Conservation (phyloP, 2,888 invertebrate species). For the Catocala sponsa region DNA sequence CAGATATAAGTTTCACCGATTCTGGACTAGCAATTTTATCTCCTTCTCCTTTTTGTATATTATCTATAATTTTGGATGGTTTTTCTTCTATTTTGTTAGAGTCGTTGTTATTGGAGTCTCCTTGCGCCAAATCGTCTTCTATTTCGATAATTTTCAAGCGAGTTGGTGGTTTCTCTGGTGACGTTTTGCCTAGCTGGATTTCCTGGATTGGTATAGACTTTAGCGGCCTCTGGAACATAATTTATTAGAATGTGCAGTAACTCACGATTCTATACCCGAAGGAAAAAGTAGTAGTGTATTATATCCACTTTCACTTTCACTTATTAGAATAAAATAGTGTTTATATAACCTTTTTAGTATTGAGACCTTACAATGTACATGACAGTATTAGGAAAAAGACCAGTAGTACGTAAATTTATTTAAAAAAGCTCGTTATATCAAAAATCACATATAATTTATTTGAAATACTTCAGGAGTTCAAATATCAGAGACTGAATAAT, state of each 20-base stretch:
- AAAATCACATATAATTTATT: no score
- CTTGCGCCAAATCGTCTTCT: conserved; percentile 56
- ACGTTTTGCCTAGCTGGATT: conserved; percentile 67
- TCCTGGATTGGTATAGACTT: conserved; percentile 85
- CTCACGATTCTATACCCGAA: no score
- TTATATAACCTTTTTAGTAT: no score
- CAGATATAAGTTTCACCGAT: conserved; percentile 63
- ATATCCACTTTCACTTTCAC: no score
- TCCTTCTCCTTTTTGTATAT: conserved; percentile 28
- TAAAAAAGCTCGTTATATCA: no score
- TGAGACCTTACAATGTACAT: no score
- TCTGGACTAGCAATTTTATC: conserved; percentile 57
- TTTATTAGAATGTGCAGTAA: neutral
- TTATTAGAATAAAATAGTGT: no score
- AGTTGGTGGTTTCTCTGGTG: conserved; percentile 65
- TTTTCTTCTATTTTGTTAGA: conserved; percentile 48
- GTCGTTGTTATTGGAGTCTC: conserved; percentile 69
- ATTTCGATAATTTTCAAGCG: conserved; percentile 70
- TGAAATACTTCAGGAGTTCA: no score
- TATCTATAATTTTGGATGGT: conserved; percentile 10
- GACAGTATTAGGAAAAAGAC: no score
- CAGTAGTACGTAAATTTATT: no score
- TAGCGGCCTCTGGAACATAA: conserved; percentile 84
- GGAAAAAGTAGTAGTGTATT: no score
- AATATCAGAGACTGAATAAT: no score